These are phyloP conservation scores for Chiloscyllium punctatum DNA, from an alignment of 2,797 vertebrate species.

Conservation along the genomic window DNA sequence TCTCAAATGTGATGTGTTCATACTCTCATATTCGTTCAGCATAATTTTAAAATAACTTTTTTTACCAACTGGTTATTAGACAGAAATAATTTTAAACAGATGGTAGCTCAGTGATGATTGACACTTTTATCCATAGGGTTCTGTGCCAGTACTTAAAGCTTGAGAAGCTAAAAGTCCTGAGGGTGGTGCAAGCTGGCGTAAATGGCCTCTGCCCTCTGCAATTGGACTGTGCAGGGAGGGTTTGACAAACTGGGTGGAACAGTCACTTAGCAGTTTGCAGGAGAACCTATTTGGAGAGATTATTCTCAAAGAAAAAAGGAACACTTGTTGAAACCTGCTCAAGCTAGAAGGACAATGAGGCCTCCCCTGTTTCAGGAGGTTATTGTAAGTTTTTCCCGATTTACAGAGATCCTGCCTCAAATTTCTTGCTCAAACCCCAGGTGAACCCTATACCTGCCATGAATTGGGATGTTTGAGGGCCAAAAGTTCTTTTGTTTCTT, in stretches of 20 bases:
- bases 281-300: not conserved
- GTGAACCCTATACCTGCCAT: not conserved
- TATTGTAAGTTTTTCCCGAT: not conserved
- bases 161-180: not conserved
- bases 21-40: not conserved
- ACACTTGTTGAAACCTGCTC: not conserved
- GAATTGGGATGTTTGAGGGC: not conserved
- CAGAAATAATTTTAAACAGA: not conserved
- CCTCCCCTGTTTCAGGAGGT: not conserved
- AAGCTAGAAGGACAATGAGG: not conserved
- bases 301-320: not conserved
- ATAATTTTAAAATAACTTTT: not conserved
- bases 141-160: not conserved
- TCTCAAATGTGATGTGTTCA: not conserved
- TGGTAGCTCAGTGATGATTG: slow-evolving; percentile 6
- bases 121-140: not conserved
- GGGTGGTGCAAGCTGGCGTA: not conserved
- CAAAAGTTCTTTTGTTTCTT: not conserved
- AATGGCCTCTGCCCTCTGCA: not conserved
- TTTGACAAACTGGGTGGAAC: not conserved
- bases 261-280: too few relatives aligned
- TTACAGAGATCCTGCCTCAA: too few relatives aligned
- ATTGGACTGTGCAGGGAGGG: not conserved
- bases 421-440: not conserved
- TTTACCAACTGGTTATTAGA: slow-evolving; percentile 6